Evolutionary conservation across 1,140 invertebrate species (phyloP), one percentile per base, ranked within the genome.

Genomic region (Pseudomyrmex concolor): DNA sequence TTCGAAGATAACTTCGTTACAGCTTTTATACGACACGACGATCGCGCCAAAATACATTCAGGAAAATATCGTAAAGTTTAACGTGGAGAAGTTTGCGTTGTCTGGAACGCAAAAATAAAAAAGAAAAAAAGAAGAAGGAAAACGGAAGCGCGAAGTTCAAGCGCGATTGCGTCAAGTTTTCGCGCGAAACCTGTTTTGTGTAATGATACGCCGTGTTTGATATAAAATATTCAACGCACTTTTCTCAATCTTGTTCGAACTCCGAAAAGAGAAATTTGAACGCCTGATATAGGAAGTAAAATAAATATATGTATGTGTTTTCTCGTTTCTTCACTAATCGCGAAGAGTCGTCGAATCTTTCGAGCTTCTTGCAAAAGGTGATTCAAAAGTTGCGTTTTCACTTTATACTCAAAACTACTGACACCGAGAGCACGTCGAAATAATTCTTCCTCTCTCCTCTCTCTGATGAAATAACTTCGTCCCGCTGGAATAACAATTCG

Each of bases 401-500:
- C 19, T 59, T 57, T 59, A 48, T 0, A 3, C 22, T 2, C 34
- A 7, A n/a, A 51, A 63, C 7, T 34, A 45, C 0, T 45, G 72
- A 45, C 12, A 45, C 17, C 63, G 19, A 15, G 63, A 68, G 10
- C 45, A 15, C 34, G 60, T 15, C 45, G 73, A 78, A 83, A 67
- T 78, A 78, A 83, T 78, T 83, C 17, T 17, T 45, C 43, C 43
- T 22, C 1, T 10, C 19, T 48, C 10, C 15, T 34, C 34, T 34
- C n/a, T n/a, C 3, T 34, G 10, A 19, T 17, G 25, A 48, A 59
- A 78, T 83, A 78, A 78, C 9, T 34, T 83, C 55, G 60, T 83
- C 54, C 45, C 55, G 45, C 15, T 78, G 25, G 54, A 83, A 78
- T 83, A 83, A 76, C 77, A 78, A 78, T 82, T 80, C 43, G 54